A percentile compares a stretch with the other conserved stretches of the same genome.
These are phyloP conservation scores for Dasypus novemcinctus DNA, from an alignment of 2,113 vertebrate genomes.

Conservation along the genomic window DNA sequence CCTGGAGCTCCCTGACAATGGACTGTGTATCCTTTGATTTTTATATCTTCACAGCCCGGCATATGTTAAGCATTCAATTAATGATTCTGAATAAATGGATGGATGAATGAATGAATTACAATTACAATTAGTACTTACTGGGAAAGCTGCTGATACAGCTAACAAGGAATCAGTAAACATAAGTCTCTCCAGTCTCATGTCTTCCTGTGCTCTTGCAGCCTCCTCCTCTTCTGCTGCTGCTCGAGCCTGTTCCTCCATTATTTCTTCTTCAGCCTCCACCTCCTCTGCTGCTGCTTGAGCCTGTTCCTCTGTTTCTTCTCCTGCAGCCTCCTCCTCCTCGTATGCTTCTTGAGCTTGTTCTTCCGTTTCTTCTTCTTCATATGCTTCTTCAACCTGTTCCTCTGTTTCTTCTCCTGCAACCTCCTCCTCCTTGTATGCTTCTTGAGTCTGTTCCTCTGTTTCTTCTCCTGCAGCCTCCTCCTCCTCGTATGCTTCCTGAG, in stretches of 20 bases:
- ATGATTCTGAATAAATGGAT: neutral
- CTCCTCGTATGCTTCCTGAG: too few species aligned
- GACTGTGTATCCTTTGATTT: neutral
- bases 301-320: neutral
- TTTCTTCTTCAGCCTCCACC: neutral
- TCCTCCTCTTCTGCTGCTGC: neutral
- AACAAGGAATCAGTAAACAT: accelerated
- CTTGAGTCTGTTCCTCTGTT: neutral
- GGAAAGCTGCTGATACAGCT: neutral
- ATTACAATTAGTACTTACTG: constrained; percentile 48
- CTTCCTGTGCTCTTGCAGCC: neutral
- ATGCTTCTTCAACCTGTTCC: too few species aligned
- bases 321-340: neutral
- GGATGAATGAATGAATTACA: neutral
- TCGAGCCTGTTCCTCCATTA: neutral
- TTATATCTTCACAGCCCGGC: neutral
- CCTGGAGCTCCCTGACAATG: neutral
- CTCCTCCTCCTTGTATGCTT: neutral
- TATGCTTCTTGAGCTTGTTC: neutral
- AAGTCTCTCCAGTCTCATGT: neutral
- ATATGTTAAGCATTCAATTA: neutral
- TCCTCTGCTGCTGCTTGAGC: neutral
- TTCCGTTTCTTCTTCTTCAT: neutral
- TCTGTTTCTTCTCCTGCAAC: too few species aligned
- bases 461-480: neutral